Conservation (phyloP, 2,888 invertebrate genomes). For the Drosophila koepferae region DNA sequence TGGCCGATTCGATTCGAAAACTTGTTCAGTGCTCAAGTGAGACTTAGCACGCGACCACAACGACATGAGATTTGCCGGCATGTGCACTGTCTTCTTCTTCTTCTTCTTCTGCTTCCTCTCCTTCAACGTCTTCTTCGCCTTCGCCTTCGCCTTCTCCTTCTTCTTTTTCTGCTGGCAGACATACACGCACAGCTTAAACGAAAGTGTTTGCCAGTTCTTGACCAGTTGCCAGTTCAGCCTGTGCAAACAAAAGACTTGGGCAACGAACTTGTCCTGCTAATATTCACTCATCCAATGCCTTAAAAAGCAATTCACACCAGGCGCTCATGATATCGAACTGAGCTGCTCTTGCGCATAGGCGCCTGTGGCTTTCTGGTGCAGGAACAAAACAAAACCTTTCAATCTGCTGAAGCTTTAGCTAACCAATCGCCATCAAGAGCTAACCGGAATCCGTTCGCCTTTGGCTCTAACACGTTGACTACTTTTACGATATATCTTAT, state of each 20-base stretch:
- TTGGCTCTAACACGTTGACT: not conserved
- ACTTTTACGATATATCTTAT: no score
- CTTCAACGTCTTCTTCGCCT: not conserved
- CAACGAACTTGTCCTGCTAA: constrained; percentile 68
- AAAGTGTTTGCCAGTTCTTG: constrained; percentile 72
- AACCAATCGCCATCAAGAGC: not conserved
- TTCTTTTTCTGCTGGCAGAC: constrained; percentile 15
- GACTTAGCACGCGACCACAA: constrained; percentile 68
- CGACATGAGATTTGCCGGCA: constrained; percentile 33
- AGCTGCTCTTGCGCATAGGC: constrained; percentile 24
- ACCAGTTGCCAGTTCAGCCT: constrained; percentile 19
- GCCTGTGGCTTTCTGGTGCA: constrained; percentile 37
- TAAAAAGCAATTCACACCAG: constrained; percentile 75
- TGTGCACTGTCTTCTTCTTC: constrained; percentile 31
- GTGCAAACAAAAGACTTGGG: constrained; percentile 71
- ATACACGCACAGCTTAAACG: constrained; percentile 49
- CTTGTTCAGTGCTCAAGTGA: constrained; percentile 25
- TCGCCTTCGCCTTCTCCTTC: not conserved
- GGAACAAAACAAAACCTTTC: constrained; percentile 34
- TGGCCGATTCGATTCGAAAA: constrained; percentile 34
- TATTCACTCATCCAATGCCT: constrained; percentile 66
- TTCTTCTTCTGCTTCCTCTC: not conserved
- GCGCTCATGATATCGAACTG: constrained; percentile 62
- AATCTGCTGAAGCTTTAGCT: constrained; percentile 4
- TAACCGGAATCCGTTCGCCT: not conserved